A percentile compares a stretch with the other conserved stretches of the same genome.
Evolutionary conservation across 2,888 invertebrate genomes (phyloP).

Genomic region (Drosophila formosana): DNA sequence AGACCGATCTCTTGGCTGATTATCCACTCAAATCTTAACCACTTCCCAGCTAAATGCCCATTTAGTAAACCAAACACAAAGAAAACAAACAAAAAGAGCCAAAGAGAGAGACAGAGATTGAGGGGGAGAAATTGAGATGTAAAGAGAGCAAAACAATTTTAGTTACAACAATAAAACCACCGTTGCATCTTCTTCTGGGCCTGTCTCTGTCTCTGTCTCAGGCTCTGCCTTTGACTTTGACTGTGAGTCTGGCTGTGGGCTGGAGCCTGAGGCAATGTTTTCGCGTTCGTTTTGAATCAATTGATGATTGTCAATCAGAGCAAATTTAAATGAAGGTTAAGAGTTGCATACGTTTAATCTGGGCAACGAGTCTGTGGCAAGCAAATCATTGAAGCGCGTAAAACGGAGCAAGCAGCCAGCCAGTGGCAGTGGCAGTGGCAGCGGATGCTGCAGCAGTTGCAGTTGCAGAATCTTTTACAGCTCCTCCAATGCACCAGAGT

Average conservation of each 20-base stretch:
- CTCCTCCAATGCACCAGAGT: conserved; percentile 1
- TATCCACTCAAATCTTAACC: conserved; percentile 29
- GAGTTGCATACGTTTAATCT: conserved; percentile 80
- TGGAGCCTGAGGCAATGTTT: conserved; percentile 41
- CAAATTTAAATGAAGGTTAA: conserved; percentile 77
- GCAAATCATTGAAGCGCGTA: conserved; percentile 76
- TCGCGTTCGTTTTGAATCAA: conserved; percentile 55
- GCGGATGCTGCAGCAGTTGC: conserved; percentile 74
- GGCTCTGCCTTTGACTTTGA: no score
- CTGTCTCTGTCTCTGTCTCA: no score
- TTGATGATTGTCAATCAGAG: conserved; percentile 79
- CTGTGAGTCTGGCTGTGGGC: conserved; percentile 14
- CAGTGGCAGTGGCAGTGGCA: not conserved
- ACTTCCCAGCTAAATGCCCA: conserved; percentile 45
- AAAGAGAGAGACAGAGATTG: not conserved
- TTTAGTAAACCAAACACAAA: conserved; percentile 24
- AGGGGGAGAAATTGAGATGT: not conserved
- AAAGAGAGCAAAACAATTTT: conserved; percentile 63
- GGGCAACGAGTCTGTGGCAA: conserved; percentile 35
- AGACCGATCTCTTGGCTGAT: conserved; percentile 4
- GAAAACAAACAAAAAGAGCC: conserved; percentile 40
- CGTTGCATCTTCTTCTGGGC: conserved; percentile 37
- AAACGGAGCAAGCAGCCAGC: conserved; percentile 52
- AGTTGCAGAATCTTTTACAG: conserved; percentile 20
- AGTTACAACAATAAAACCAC: conserved; percentile 58